Conservation (phyloP, 1,140 invertebrate species). For the Chionoecetes opilio region DNA sequence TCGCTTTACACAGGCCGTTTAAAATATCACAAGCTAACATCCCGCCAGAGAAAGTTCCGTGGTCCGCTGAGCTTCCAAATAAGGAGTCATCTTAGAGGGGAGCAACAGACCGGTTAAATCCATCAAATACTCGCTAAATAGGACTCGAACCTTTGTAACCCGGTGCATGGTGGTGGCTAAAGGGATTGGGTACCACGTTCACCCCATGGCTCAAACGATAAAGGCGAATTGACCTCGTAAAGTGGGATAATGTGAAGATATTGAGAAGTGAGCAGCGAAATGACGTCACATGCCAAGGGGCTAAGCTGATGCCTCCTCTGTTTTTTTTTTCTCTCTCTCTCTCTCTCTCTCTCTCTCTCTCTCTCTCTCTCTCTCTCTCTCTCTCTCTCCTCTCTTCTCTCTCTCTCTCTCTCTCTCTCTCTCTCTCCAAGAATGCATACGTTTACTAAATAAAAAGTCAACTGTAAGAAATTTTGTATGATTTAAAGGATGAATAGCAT, state of each 20-base stretch:
- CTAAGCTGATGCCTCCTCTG: conserved; percentile 41
- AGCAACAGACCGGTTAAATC: conserved; percentile 59
- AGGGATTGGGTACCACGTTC: background rate
- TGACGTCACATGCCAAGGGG: conserved; percentile 33
- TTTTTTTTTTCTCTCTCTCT: background rate
- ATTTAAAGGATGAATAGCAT: background rate
- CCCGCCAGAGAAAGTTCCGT: conserved; percentile 65
- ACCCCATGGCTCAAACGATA: background rate
- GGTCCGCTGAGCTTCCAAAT: conserved; percentile 59
- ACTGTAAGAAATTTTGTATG: background rate
- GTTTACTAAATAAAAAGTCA: background rate
- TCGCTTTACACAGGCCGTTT: conserved; percentile 34
- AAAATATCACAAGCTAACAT: conserved; percentile 67
- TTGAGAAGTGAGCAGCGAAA: background rate
- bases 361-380: background rate
- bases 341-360: background rate
- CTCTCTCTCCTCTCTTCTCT: background rate
- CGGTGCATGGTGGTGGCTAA: background rate
- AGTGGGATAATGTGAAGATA: background rate
- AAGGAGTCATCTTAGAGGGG: conserved; percentile 50
- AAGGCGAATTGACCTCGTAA: background rate
- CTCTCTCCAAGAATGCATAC: background rate
- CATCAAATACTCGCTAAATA: conserved; percentile 55
- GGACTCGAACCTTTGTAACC: background rate
- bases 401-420: background rate